Conservation (phyloP, 2,888 invertebrate species). For the Drosophila lacicola region DNA sequence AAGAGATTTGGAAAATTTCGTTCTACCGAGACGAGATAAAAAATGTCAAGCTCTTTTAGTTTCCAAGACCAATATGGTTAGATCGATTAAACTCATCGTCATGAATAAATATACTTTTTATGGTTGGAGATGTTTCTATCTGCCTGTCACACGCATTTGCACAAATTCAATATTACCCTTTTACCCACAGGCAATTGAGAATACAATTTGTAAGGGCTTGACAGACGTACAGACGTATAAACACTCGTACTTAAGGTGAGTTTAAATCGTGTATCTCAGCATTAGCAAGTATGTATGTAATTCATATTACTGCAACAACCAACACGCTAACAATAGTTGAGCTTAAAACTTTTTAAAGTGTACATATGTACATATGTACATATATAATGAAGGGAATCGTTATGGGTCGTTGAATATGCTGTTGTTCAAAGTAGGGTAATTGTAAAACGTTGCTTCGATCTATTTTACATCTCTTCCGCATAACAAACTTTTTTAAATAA, state of each 20-base stretch:
- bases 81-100: too few species aligned
- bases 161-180: too few species aligned
- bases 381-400: slow-evolving; percentile 11
- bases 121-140: too few species aligned
- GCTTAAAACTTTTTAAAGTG: background rate
- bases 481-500: slow-evolving; percentile 1
- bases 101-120: too few species aligned
- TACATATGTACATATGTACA: background rate
- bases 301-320: slow-evolving; percentile 1
- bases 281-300: background rate
- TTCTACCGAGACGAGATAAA: too few species aligned
- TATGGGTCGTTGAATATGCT: slow-evolving; percentile 43
- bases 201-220: background rate
- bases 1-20: too few species aligned
- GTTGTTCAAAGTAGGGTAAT: slow-evolving; percentile 21
- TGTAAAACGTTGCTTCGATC: slow-evolving; percentile 32
- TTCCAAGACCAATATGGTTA: too few species aligned
- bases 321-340: background rate
- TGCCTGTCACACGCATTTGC: too few species aligned
- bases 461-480: slow-evolving; percentile 22
- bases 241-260: slow-evolving; percentile 13
- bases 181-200: too few species aligned
- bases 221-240: background rate
- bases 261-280: background rate
- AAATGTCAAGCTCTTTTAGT: too few species aligned